These are phyloP conservation scores for Dufourea novaeangliae DNA, from an alignment of 1,140 invertebrate species.

Conservation along the genomic window DNA sequence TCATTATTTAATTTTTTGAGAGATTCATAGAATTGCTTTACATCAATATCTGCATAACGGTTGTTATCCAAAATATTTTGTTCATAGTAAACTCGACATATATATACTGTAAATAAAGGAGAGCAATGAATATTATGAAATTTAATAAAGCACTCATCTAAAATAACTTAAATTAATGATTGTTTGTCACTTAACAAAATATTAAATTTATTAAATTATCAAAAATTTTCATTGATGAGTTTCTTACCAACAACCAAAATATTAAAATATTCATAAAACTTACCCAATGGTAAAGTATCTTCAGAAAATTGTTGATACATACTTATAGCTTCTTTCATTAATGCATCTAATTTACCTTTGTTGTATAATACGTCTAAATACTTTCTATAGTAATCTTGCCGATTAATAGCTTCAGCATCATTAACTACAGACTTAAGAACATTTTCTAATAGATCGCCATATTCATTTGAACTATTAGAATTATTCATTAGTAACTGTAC, in stretches of 20 bases:
- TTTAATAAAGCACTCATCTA: too few species aligned
- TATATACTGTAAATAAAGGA: constrained; percentile 81
- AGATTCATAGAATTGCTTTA: constrained; percentile 79
- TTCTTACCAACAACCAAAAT: too few species aligned
- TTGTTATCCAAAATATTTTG: constrained; percentile 74
- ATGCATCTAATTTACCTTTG: constrained; percentile 74
- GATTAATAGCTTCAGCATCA: constrained; percentile 56
- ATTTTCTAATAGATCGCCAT: constrained; percentile 63
- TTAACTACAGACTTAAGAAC: constrained; percentile 70
- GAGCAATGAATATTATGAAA: constrained; percentile 32
- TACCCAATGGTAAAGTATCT: constrained; percentile 80
- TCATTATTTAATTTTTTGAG: constrained; percentile 81
- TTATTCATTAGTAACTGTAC: constrained; percentile 70
- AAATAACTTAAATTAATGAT: too few species aligned
- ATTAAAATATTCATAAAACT: constrained; percentile 14
- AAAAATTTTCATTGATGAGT: constrained; percentile 2
- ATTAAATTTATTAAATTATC: constrained; percentile 31
- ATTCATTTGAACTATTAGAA: constrained; percentile 47
- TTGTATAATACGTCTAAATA: constrained; percentile 84
- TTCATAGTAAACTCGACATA: constrained; percentile 84
- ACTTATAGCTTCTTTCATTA: constrained; percentile 80
- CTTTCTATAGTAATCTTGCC: constrained; percentile 80
- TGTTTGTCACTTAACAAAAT: neutral
- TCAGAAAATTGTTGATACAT: constrained; percentile 81
- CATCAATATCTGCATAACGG: constrained; percentile 73